Conservation (phyloP, 2,888 invertebrate genomes). For the Diploptera punctata region DNA sequence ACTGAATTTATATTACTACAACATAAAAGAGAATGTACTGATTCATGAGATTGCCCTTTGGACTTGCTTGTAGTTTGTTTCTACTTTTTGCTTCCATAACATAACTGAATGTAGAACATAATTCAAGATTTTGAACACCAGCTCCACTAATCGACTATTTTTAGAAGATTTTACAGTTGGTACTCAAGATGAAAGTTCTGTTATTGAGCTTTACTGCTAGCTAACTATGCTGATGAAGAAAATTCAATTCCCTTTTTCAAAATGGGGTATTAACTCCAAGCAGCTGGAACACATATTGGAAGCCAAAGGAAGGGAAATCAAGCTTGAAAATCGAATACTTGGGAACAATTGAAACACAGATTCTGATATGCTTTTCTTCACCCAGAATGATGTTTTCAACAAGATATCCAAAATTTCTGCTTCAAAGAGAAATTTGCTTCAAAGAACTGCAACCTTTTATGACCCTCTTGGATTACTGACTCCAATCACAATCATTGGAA, state of each 20-base stretch:
- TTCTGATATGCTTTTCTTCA: background rate
- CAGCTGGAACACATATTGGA: background rate
- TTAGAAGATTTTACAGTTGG: too few relatives aligned
- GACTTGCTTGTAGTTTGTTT: background rate
- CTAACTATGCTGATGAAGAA: background rate
- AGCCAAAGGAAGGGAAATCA: background rate
- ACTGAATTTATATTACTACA: background rate
- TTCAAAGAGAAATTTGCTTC: background rate
- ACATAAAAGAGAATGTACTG: background rate
- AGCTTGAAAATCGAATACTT: background rate
- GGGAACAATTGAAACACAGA: conserved; percentile 2
- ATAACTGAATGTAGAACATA: too few relatives aligned
- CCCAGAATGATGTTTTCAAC: background rate
- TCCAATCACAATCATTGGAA: background rate
- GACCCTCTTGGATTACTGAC: background rate
- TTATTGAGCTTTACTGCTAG: background rate
- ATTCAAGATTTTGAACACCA: too few relatives aligned
- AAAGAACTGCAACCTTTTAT: background rate
- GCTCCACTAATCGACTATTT: too few relatives aligned
- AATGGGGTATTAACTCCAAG: background rate
- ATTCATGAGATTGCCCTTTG: too few relatives aligned
- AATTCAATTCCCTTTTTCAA: background rate
- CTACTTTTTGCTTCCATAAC: background rate
- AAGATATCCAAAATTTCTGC: background rate
- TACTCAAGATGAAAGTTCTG: background rate